phyloP scores from a whole-genome alignment of 2,797 vertebrate species.

The Rhyacichthys aspro region DNA sequence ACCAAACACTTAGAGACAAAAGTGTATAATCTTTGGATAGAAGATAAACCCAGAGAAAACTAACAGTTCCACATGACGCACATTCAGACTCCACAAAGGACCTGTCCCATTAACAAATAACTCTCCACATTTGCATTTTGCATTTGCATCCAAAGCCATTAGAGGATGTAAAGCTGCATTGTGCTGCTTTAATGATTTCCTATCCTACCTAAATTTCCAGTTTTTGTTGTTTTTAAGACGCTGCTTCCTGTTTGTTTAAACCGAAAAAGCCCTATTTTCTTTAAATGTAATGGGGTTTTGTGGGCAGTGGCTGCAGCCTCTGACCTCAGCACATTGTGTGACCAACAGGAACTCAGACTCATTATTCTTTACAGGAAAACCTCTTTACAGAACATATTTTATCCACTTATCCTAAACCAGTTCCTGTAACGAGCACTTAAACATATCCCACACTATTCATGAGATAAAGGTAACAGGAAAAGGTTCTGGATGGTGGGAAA shows the following conservation, averaged over 20 bases:
- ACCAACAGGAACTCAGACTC: constrained; percentile 42
- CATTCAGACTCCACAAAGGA: too few relatives aligned
- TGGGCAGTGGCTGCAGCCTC: constrained; percentile 19
- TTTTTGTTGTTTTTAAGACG: not conserved
- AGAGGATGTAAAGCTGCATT: too few relatives aligned
- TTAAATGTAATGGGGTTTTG: constrained; percentile 28
- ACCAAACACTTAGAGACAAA: too few relatives aligned
- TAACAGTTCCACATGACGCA: too few relatives aligned
- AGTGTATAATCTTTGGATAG: too few relatives aligned
- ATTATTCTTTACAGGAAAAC: constrained; percentile 45
- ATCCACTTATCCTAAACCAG: constrained; percentile 6
- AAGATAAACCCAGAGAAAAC: too few relatives aligned
- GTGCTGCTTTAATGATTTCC: too few relatives aligned
- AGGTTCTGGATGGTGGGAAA: too few relatives aligned
- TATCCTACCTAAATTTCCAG: too few relatives aligned
- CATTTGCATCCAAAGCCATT: too few relatives aligned
- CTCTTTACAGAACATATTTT: not conserved
- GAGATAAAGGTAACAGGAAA: not conserved
- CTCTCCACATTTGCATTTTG: too few relatives aligned
- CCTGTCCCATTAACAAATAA: too few relatives aligned
- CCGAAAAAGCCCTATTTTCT: constrained; percentile 11
- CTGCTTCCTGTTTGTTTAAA: constrained; percentile 32
- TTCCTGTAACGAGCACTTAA: not conserved
- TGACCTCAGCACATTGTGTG: constrained; percentile 18
- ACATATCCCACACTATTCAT: not conserved